These are phyloP conservation scores for Himalopsyche kuldschensis DNA, from an alignment of 2,888 invertebrate species.

Conservation along the genomic window DNA sequence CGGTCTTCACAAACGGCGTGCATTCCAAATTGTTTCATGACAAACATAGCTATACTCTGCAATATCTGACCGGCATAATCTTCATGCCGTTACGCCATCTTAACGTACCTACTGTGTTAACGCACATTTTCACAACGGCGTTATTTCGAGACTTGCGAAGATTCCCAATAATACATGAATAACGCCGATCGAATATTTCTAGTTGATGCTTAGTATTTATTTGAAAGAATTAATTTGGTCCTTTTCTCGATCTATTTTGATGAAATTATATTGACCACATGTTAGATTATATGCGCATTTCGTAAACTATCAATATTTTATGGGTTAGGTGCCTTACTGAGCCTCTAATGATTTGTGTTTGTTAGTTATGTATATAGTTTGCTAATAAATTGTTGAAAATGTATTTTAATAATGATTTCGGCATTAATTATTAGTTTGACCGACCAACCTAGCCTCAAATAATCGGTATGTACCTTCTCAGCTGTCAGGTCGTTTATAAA, in stretches of 20 bases:
- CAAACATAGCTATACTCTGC: constrained; percentile 2
- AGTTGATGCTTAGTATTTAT: background rate
- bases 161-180: background rate
- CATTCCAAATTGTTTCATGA: constrained; percentile 8
- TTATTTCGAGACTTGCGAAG: background rate
- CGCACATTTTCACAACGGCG: constrained; percentile 52
- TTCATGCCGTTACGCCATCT: constrained; percentile 58
- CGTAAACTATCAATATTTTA: background rate
- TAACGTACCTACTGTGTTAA: constrained; percentile 55
- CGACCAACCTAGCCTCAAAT: background rate
- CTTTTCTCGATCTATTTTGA: background rate
- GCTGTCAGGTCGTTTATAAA: background rate
- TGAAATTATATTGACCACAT: constrained; percentile 10
- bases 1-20: constrained; percentile 7
- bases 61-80: constrained; percentile 18
- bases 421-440: background rate
- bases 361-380: background rate
- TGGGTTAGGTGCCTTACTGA: background rate
- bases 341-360: background rate
- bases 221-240: background rate
- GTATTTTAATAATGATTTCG: background rate
- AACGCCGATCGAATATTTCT: background rate
- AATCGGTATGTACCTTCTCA: background rate
- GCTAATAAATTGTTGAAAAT: background rate
- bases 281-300: constrained; percentile 11